phyloP scores from a whole-genome alignment of 2,888 invertebrate species.

The Chymomyza amoena region DNA sequence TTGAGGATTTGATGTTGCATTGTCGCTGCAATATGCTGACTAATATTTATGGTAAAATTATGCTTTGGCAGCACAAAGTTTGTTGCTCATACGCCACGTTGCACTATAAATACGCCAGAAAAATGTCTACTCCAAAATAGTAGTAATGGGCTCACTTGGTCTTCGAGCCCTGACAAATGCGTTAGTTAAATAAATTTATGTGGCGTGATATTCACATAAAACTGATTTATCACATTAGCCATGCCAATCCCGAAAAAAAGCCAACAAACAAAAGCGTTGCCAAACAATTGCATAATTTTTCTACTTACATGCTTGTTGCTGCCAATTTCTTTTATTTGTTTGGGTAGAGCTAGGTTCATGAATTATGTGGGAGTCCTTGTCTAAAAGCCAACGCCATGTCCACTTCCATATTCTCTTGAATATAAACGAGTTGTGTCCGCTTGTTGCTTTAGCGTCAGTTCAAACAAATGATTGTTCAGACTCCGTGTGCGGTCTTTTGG shows the following conservation, averaged over 20 bases:
- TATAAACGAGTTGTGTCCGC: slow-evolving; percentile 33
- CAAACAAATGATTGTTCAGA: slow-evolving; percentile 15
- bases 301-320: slow-evolving; percentile 37
- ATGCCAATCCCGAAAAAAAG: background rate
- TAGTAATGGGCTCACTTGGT: too few relatives aligned
- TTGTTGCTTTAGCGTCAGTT: slow-evolving; percentile 17
- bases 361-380: slow-evolving; percentile 26
- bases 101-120: too few relatives aligned
- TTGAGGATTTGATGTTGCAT: too few relatives aligned
- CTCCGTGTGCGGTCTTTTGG: background rate
- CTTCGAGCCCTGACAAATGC: slow-evolving; percentile 51
- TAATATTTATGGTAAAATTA: too few relatives aligned
- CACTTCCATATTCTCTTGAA: slow-evolving; percentile 33
- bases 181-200: slow-evolving; percentile 56
- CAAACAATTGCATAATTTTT: slow-evolving; percentile 53
- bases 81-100: too few relatives aligned
- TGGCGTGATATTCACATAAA: slow-evolving; percentile 52
- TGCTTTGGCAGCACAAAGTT: too few relatives aligned
- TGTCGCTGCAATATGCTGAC: too few relatives aligned
- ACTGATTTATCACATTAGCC: slow-evolving; percentile 60
- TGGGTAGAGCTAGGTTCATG: slow-evolving; percentile 32
- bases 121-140: too few relatives aligned
- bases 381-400: too few relatives aligned
- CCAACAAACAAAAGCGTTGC: too few relatives aligned
- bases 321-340: background rate